Evolutionary conservation across 2,888 invertebrate species (phyloP).

Genomic region (Volucella zonaria): DNA sequence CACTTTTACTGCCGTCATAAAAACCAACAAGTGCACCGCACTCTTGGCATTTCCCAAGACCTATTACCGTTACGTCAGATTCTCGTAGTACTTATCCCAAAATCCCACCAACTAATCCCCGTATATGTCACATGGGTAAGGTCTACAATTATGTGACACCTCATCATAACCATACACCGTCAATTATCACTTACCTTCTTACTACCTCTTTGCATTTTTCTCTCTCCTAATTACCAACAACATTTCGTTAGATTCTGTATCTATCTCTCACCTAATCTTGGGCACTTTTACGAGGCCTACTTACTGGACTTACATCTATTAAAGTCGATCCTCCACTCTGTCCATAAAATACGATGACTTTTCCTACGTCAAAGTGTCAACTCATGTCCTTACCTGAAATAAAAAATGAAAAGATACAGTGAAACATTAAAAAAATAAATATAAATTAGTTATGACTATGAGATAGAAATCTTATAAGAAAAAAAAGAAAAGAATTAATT

Average conservation of each 20-base stretch:
- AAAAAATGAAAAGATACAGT: constrained; percentile 3
- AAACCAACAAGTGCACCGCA: constrained; percentile 47
- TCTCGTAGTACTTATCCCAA: not conserved
- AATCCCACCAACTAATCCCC: not conserved
- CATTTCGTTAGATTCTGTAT: constrained; percentile 49
- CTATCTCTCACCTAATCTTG: constrained; percentile 44
- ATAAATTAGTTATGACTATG: constrained; percentile 65
- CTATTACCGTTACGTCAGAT: not conserved
- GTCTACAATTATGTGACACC: constrained; percentile 25
- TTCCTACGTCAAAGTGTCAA: not conserved
- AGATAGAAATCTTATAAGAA: constrained; percentile 58
- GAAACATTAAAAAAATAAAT: constrained; percentile 29
- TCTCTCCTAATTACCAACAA: constrained; percentile 29
- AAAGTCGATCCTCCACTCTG: constrained; percentile 45
- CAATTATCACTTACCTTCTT: constrained; percentile 43
- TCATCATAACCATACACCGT: constrained; percentile 1
- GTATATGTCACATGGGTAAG: constrained; percentile 2
- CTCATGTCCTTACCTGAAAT: constrained; percentile 70
- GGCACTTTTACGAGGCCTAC: constrained; percentile 60
- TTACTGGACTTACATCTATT: constrained; percentile 54
- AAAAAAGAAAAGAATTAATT: constrained; percentile 30
- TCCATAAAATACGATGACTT: constrained; percentile 36
- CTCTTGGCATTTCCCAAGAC: constrained; percentile 55
- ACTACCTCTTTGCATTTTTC: constrained; percentile 7
- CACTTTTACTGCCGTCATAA: constrained; percentile 47